Evolutionary conservation across 2,888 invertebrate genomes (phyloP).

Genomic region (Aporophyla nigra): DNA sequence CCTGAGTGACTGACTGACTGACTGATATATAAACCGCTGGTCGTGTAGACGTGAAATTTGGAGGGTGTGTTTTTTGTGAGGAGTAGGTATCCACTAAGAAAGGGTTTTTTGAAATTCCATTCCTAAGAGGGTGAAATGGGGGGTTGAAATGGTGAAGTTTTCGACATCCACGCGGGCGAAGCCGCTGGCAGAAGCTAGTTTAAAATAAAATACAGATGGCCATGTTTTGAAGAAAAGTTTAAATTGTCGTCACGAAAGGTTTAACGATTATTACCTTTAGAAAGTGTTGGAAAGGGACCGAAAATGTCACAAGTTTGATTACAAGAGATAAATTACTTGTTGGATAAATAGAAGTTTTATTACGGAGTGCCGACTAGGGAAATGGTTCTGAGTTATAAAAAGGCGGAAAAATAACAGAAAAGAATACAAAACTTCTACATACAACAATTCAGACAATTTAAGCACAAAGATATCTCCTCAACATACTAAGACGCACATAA

Average conservation of each 20-base stretch:
- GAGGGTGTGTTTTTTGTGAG: no score
- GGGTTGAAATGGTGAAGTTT: no score
- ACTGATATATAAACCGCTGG: no score
- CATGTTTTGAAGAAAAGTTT: conserved; percentile 46
- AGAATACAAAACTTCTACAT: not conserved
- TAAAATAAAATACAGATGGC: conserved; percentile 32
- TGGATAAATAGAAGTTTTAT: conserved; percentile 7
- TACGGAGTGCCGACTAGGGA: not conserved
- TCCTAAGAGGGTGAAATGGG: no score
- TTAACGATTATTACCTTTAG: conserved; percentile 50
- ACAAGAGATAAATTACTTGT: conserved; percentile 11
- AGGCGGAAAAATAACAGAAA: not conserved
- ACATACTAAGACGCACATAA: conserved; percentile 37
- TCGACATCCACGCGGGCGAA: no score
- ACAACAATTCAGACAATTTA: not conserved
- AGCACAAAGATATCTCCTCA: not conserved
- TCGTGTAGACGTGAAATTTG: no score
- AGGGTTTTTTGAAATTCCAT: no score
- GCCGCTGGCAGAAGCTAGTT: no score
- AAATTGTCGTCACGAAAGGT: conserved; percentile 45
- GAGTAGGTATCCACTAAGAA: no score
- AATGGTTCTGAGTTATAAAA: not conserved
- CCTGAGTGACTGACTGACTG: no score
- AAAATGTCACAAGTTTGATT: conserved; percentile 25
- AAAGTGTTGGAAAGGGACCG: conserved; percentile 3